Conservation (phyloP, 2,888 invertebrate species). For the Amiota communis region DNA sequence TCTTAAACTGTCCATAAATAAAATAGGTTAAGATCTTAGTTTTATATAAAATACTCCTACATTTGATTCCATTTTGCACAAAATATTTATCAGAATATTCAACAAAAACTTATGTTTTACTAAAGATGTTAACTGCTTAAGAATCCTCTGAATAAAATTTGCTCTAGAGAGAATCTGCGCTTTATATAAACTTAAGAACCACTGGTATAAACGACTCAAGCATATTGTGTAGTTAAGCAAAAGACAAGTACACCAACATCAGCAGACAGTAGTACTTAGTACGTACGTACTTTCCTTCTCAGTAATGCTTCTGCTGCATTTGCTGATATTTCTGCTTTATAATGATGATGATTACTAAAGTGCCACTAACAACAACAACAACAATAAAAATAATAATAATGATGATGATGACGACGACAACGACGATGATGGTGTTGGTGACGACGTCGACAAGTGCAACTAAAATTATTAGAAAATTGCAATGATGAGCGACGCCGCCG, state of each 20-base stretch:
- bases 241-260: not conserved
- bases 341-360: conserved; percentile 57
- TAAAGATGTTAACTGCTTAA: not conserved
- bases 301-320: not conserved
- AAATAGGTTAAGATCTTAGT: too few relatives aligned
- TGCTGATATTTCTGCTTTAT: too few relatives aligned
- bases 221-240: conserved; percentile 15
- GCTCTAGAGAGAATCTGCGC: not conserved
- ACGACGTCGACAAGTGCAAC: conserved; percentile 30
- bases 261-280: not conserved
- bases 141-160: not conserved
- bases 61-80: too few relatives aligned
- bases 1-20: not conserved
- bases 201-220: not conserved
- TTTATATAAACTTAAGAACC: too few relatives aligned
- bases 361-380: conserved; percentile 42
- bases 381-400: not conserved
- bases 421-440: conserved; percentile 20
- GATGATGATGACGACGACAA: not conserved
- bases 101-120: too few relatives aligned
- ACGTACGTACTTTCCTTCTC: too few relatives aligned
- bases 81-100: too few relatives aligned
- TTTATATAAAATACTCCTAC: too few relatives aligned
- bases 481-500: conserved; percentile 44
- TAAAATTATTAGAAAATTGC: conserved; percentile 65